A percentile compares a stretch with the other conserved stretches of the same genome.
These are phyloP conservation scores for Chromoteleia sp. DNA, from an alignment of 2,888 invertebrate species.

Conservation along the genomic window DNA sequence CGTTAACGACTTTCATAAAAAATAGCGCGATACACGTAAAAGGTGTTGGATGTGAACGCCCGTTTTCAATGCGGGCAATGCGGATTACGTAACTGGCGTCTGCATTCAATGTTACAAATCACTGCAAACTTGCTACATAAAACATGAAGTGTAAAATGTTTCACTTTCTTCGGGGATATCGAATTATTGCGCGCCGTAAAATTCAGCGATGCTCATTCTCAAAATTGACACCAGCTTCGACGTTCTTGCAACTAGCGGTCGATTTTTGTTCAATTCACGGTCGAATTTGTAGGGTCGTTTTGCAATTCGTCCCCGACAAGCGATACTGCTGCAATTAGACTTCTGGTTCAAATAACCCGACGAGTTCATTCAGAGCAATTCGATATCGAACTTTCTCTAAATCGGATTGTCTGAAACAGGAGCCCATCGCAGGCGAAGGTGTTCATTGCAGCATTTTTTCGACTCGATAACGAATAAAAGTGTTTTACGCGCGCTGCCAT, in stretches of 20 bases:
- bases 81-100: background rate
- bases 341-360: slow-evolving; percentile 36
- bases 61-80: slow-evolving; percentile 13
- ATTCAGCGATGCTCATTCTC: no score
- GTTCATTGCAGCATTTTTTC: slow-evolving; percentile 16
- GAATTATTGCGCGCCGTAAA: no score
- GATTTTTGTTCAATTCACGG: background rate
- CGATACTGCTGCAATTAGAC: slow-evolving; percentile 21
- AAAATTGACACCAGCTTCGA: no score
- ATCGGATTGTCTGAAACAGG: slow-evolving; percentile 48
- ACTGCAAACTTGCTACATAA: slow-evolving; percentile 10
- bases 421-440: slow-evolving; percentile 16
- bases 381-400: slow-evolving; percentile 52
- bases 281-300: slow-evolving; percentile 5
- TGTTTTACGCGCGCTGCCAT: background rate
- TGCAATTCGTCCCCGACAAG: slow-evolving; percentile 15
- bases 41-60: slow-evolving; percentile 14
- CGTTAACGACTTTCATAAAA: slow-evolving; percentile 5
- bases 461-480: slow-evolving; percentile 16
- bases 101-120: slow-evolving; percentile 16
- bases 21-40: background rate
- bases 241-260: no score
- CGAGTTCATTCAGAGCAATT: slow-evolving; percentile 40
- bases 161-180: slow-evolving; percentile 16
- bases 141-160: slow-evolving; percentile 18